Conservation (phyloP, 2,113 vertebrate genomes). For the Cyphomyrus plagiostoma region DNA sequence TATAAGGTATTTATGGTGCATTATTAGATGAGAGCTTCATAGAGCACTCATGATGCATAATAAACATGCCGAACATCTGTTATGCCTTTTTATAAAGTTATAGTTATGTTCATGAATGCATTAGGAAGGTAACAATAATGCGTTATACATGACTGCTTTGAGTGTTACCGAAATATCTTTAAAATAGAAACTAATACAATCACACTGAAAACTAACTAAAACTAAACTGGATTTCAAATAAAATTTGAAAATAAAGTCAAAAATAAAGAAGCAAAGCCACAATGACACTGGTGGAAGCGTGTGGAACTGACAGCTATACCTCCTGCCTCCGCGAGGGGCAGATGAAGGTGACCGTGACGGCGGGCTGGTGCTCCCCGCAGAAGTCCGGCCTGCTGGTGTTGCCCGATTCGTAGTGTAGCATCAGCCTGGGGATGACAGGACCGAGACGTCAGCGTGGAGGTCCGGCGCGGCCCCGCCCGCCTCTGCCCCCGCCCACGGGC, state of each 20-base stretch:
- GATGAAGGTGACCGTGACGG: conserved; percentile 79
- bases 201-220: background rate
- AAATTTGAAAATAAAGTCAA: background rate
- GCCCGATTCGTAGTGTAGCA: conserved; percentile 64
- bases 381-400: conserved; percentile 45
- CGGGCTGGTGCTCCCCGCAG: conserved; percentile 73
- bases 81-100: too few relatives aligned
- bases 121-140: too few relatives aligned
- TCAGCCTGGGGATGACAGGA: conserved; percentile 58
- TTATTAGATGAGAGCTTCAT: too few relatives aligned
- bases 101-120: too few relatives aligned
- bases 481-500: too few relatives aligned
- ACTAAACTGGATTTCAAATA: background rate
- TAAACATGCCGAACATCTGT: too few relatives aligned
- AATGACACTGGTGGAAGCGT: background rate
- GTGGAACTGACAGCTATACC: conserved; percentile 53
- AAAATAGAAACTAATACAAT: background rate
- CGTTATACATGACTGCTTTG: too few relatives aligned
- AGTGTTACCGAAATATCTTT: background rate
- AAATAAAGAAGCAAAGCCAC: background rate
- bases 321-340: conserved; percentile 79
- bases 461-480: background rate
- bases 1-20: too few relatives aligned
- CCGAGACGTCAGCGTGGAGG: background rate
- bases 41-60: too few relatives aligned